Evolutionary conservation across 2,113 vertebrate genomes (phyloP).

Genomic region (Tenebrosternarchus preto): DNA sequence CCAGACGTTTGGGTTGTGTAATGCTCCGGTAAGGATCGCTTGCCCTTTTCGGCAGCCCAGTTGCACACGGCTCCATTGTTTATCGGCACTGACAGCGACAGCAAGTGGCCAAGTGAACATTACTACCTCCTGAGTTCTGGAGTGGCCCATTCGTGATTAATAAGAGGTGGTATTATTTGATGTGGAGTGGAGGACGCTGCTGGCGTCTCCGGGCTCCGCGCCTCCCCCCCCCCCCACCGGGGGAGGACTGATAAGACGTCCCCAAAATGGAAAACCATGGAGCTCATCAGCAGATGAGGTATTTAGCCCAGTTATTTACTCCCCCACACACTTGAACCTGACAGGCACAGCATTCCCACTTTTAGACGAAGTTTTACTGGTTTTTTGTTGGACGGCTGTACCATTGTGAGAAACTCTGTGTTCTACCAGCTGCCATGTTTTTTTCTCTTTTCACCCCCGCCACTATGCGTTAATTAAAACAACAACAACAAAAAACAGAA

Average conservation of each 20-base stretch:
- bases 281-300: slow-evolving; percentile 52
- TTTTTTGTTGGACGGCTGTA: slow-evolving; percentile 10
- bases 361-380: slow-evolving; percentile 31
- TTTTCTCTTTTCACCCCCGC: slow-evolving; percentile 19
- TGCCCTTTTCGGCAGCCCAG: slow-evolving; percentile 46
- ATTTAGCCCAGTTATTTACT: slow-evolving; percentile 43
- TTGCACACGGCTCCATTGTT: slow-evolving; percentile 49
- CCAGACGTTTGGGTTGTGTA: slow-evolving; percentile 41
- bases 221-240: slow-evolving; percentile 43
- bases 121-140: slow-evolving; percentile 53
- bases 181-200: slow-evolving; percentile 57
- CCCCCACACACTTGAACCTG: slow-evolving; percentile 47
- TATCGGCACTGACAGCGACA: slow-evolving; percentile 55
- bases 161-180: slow-evolving; percentile 60
- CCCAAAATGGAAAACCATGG: slow-evolving; percentile 46
- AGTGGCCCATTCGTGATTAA: slow-evolving; percentile 58
- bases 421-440: slow-evolving; percentile 40
- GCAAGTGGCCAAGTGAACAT: slow-evolving; percentile 53
- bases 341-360: slow-evolving; percentile 29
- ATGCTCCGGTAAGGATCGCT: slow-evolving; percentile 33
- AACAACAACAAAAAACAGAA: slow-evolving; percentile 38
- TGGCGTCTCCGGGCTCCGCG: slow-evolving; percentile 46
- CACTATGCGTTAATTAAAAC: slow-evolving; percentile 50
- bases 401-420: slow-evolving; percentile 26
- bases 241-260: slow-evolving; percentile 55